Conservation (phyloP, 2,113 vertebrate species). For the Gymnogyps californianus region DNA sequence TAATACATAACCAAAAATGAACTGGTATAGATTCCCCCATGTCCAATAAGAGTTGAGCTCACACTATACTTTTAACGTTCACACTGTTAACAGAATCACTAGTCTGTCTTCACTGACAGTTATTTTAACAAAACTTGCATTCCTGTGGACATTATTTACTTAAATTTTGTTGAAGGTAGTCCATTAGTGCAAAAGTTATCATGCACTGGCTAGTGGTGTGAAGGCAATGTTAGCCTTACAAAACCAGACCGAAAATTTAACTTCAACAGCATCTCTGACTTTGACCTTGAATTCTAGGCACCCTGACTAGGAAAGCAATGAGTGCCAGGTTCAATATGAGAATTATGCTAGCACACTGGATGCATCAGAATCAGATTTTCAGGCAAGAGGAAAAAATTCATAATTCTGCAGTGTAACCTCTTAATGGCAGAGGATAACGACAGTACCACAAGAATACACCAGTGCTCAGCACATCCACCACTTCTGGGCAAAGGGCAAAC, state of each 20-base stretch:
- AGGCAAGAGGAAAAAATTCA: background rate
- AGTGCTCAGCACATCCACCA: no score
- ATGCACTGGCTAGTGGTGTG: fast-evolving
- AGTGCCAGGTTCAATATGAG: background rate
- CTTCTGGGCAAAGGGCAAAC: background rate
- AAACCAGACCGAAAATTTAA: background rate
- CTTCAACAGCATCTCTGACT: background rate
- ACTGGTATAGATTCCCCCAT: background rate
- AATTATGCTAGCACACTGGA: background rate
- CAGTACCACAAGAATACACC: background rate
- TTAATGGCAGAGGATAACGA: background rate
- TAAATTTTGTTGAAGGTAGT: background rate
- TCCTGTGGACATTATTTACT: background rate
- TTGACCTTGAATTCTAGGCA: background rate
- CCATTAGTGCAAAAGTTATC: background rate
- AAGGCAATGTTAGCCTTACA: background rate
- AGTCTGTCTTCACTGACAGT: background rate
- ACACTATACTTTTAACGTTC: background rate
- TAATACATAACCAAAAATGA: background rate
- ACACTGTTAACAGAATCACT: background rate
- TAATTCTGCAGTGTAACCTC: background rate
- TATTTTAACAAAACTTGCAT: background rate
- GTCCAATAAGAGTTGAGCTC: background rate
- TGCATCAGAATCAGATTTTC: background rate
- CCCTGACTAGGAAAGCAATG: background rate